Base-by-base conservation (phyloP, 2,888 invertebrate genomes). In the Frankliniella intonsa region DNA sequence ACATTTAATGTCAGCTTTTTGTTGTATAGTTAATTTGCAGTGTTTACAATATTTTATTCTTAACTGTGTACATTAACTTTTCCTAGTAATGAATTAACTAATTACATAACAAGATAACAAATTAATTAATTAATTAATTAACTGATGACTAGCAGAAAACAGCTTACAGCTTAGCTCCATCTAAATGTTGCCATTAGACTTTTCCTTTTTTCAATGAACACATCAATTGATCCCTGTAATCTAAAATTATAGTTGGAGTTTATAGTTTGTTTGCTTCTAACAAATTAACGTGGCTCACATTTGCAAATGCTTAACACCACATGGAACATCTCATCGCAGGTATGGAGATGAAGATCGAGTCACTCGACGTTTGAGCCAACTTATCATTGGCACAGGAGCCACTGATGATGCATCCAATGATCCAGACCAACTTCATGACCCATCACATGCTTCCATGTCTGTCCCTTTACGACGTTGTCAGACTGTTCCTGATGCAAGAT, bases 401-500 rank as follows among this genome's bases (percentile, higher is more conserved):
- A 12, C 69, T 25, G 69, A 76, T 25, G 69, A 76, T 76, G 69
- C 25, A n/a, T 0, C 69, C 25, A 76, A 76, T 25, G 69, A 76
- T 25, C 12, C 69, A 25, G 69, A 76, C 5, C 55, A 55, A 14
- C 55, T 55, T 55, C 55, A 19, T 55, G 55, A 55, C 17, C 14
- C 55, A 76, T 22, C 69, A 12, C 11, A 22, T 10, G 12, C 25
- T 25, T n/a, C 22, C 69, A 76, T 76, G 69, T n/a, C 69, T 76
- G 69, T 76, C 12, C 69, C 69, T 12, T 85, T 88, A 81, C 86
- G 88, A 50, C 87, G 88, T 80, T 88, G 88, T 84, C 87, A 87
- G 19, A 88, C 88, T n/a, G 86, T 89, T 83, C 88, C 88, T 27
- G 88, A 89, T 83, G 87, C 88, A 69, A 85, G 87, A 82, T 87